Evolutionary conservation across 2,888 invertebrate genomes (phyloP).

Genomic region (Drosophila tripunctata): DNA sequence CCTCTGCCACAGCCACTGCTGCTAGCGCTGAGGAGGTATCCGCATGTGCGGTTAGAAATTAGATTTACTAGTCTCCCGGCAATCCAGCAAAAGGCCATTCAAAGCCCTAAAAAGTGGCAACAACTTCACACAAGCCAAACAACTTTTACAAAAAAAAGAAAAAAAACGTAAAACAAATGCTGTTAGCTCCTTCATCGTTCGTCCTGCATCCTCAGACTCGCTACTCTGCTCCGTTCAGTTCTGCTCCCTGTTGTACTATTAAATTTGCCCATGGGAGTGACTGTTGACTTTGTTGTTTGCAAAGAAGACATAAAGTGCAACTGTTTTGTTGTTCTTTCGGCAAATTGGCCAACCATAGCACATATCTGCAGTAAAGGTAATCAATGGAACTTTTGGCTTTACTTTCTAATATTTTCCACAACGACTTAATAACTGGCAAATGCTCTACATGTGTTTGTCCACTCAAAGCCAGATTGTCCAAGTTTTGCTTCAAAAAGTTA

Average conservation of each 20-base stretch:
- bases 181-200: constrained; percentile 28
- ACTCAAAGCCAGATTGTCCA: too few relatives aligned
- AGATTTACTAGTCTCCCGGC: constrained; percentile 70
- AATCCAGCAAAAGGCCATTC: constrained; percentile 36
- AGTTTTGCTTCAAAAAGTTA: constrained; percentile 36
- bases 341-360: constrained; percentile 40
- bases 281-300: constrained; percentile 53
- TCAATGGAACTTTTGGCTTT: constrained; percentile 49
- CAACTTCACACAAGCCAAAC: constrained; percentile 52
- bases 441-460: constrained; percentile 13
- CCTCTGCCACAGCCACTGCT: background rate
- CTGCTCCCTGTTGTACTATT: constrained; percentile 57
- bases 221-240: constrained; percentile 1
- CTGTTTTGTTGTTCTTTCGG: constrained; percentile 49
- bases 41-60: constrained; percentile 67
- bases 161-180: constrained; percentile 66
- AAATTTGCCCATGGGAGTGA: constrained; percentile 59
- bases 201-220: background rate
- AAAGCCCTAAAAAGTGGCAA: constrained; percentile 59
- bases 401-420: constrained; percentile 38
- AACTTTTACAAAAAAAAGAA: constrained; percentile 53
- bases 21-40: constrained; percentile 2
- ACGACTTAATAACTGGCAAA: constrained; percentile 65
- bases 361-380: constrained; percentile 53
- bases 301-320: constrained; percentile 49